phyloP scores from a whole-genome alignment of 2,113 vertebrate species.

The Calypte anna region DNA sequence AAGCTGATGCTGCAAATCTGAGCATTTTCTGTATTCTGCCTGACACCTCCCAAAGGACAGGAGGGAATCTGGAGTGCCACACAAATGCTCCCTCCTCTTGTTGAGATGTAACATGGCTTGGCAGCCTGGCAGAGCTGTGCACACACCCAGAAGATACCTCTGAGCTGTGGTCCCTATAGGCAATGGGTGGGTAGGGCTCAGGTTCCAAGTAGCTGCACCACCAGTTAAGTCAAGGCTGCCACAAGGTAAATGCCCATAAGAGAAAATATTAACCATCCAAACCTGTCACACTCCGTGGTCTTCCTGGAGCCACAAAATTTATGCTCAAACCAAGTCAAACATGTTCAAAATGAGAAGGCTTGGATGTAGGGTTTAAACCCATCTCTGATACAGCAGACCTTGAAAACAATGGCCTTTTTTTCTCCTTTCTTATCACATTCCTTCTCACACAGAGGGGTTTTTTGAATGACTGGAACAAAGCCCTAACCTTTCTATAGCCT shows the following conservation, averaged over 20 bases:
- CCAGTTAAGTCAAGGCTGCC: neutral
- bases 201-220: neutral
- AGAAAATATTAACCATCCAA: neutral
- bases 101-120: accelerated
- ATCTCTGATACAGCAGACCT: neutral
- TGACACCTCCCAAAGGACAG: neutral
- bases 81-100: neutral
- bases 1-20: neutral
- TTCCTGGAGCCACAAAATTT: neutral
- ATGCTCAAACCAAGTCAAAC: neutral
- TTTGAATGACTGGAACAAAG: neutral
- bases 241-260: accelerated
- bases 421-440: neutral
- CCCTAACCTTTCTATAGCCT: neutral
- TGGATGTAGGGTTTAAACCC: neutral
- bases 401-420: neutral
- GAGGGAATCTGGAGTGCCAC: accelerated
- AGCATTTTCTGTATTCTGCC: neutral
- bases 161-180: neutral
- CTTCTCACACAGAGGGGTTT: neutral
- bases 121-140: neutral
- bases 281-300: accelerated
- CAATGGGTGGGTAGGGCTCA: accelerated
- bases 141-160: neutral
- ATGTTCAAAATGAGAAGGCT: neutral